Percentiles rank a stretch among this genome's conserved stretches.
phyloP scores from a whole-genome alignment of 2,113 vertebrate species.

The Isurus oxyrinchus region DNA sequence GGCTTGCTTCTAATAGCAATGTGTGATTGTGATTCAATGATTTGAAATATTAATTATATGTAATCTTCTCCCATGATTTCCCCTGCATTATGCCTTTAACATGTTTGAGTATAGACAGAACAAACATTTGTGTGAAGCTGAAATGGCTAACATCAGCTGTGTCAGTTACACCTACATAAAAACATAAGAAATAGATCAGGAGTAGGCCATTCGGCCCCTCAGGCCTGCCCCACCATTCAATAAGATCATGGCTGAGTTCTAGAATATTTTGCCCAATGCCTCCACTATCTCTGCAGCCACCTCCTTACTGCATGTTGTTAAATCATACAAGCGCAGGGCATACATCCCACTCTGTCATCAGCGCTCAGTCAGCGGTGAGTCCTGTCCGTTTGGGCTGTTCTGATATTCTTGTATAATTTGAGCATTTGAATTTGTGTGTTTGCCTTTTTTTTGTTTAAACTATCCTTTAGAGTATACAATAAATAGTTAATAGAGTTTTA shows the following conservation, averaged over 20 bases:
- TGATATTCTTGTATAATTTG: neutral
- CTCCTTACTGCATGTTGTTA: neutral
- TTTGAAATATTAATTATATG: neutral
- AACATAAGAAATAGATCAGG: no score
- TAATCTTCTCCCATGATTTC: neutral
- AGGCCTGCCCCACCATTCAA: no score
- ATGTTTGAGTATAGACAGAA: neutral
- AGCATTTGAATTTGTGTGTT: neutral
- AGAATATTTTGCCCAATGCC: no score
- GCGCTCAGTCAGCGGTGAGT: neutral
- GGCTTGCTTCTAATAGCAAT: neutral
- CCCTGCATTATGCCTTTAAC: neutral
- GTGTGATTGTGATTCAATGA: slow-evolving; percentile 14
- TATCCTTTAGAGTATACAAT: neutral
- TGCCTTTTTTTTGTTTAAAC: neutral
- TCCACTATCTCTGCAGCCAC: no score
- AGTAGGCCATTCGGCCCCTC: no score
- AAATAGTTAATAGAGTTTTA: neutral
- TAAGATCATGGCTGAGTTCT: no score
- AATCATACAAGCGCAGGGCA: neutral
- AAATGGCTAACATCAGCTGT: neutral
- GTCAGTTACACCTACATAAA: neutral
- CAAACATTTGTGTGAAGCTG: neutral
- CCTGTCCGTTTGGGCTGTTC: neutral
- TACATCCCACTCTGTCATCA: neutral